Base-by-base conservation (phyloP, 2,888 invertebrate species). In the Octodonta nipae region DNA sequence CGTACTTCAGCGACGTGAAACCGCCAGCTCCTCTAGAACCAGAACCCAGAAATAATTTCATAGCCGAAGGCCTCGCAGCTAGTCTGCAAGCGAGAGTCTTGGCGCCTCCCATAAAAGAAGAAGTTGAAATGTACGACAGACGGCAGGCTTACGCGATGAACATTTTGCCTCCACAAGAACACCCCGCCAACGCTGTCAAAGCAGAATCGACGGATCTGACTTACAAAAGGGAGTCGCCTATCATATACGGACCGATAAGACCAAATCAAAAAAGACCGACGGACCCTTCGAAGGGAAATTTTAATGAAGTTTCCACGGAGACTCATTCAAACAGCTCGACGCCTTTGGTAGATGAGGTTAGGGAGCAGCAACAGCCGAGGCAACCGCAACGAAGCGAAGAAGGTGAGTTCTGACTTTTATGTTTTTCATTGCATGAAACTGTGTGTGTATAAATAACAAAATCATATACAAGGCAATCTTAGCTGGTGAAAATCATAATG, bases 61-160 rank as follows among this genome's bases (percentile, higher is more conserved):
- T 61, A 32, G 57, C 61, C 31, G 71, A 71, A 73, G 85, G 87
- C 6, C 59, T 87, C 37, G 86, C 87, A 13, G 86, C 85, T 30
- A 83, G 83, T 33, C 61, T 86, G 41, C 85, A 85, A 55, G 82
- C 81, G 36, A 72, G 84, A 45, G 80, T 85, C 44, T 67, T 85
- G 33, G 56, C 43, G 8, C 55, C 55, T 13, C 55, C 54, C 12
- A 59, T 61, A 17, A 63, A 61, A 41, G 60, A 62, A 44, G 61
- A 61, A 71, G 40, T 43, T 2, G 50, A 49, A 5, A 40, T 40
- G 24, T 49, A 48, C 16, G 43, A 42, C 11, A 32, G 43, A 28
- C 30, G 52, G 35, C 44, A 58, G 44, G 37, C 56, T 47, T 36
- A 54, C 55, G 37, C 55, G 55, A 22, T 11, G 11, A 22, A 22